Evolutionary conservation across 2,113 vertebrate species (phyloP).

Genomic region (Sigmodon hispidus): DNA sequence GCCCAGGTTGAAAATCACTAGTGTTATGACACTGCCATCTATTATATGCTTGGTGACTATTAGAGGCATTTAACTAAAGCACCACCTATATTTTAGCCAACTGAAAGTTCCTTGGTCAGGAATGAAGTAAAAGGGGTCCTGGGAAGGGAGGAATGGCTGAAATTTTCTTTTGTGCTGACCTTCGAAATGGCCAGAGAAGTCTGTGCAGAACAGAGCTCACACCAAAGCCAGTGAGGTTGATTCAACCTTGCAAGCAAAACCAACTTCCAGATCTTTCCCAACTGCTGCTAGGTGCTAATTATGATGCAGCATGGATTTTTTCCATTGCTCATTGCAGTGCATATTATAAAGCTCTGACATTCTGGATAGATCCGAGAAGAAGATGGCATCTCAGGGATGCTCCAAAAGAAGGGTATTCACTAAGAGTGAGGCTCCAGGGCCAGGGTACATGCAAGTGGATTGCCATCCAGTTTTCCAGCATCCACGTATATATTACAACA

Average conservation of each 20-base stretch:
- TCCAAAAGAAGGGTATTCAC: background rate
- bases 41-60: background rate
- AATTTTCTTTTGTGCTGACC: background rate
- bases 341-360: background rate
- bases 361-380: background rate
- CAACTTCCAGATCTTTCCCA: background rate
- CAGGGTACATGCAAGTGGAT: background rate
- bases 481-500: constrained; percentile 71
- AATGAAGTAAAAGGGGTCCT: background rate
- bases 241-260: constrained; percentile 12
- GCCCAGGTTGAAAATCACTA: background rate
- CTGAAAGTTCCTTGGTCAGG: background rate
- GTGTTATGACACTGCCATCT: too few relatives aligned
- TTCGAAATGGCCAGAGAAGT: background rate
- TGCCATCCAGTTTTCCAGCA: constrained; percentile 64
- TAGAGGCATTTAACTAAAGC: background rate
- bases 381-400: background rate
- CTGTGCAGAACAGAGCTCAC: background rate
- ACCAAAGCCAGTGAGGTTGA: background rate
- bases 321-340: background rate
- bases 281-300: background rate
- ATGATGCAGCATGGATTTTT: constrained; percentile 28
- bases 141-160: fast-evolving
- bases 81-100: background rate
- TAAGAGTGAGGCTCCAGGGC: background rate